Conservation (phyloP, 1,140 invertebrate species). For the Bombus sibiricus region DNA sequence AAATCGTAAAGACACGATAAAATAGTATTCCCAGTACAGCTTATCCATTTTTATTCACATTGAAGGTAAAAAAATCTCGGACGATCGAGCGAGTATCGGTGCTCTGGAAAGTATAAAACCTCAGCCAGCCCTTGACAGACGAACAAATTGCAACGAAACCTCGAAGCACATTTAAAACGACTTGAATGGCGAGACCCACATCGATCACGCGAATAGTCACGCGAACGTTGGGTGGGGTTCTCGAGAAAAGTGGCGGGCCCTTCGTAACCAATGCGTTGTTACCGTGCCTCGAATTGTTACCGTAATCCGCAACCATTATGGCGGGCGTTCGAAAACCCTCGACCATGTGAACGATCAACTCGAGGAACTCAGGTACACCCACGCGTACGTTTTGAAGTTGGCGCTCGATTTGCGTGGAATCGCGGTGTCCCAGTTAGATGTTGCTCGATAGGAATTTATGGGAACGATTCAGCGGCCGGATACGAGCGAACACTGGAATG, state of each 20-base stretch:
- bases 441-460: neutral
- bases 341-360: slow-evolving; percentile 1
- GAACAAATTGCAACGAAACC: slow-evolving; percentile 5
- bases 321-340: neutral
- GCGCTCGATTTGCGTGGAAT: neutral
- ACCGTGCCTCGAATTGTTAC: slow-evolving; percentile 30
- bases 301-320: slow-evolving; percentile 20
- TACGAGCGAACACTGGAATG: neutral
- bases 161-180: slow-evolving; percentile 27
- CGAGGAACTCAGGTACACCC: neutral
- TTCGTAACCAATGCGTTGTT: slow-evolving; percentile 27
- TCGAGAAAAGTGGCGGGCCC: slow-evolving; percentile 30
- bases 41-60: neutral
- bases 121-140: neutral
- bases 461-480: neutral
- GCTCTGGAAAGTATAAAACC: neutral
- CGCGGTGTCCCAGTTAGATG: neutral
- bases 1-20: neutral
- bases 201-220: slow-evolving; percentile 53
- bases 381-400: neutral
- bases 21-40: neutral
- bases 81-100: neutral
- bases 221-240: slow-evolving; percentile 52
- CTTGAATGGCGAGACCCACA: slow-evolving; percentile 17
- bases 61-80: neutral